A percentile compares a stretch with the other conserved stretches of the same genome.
These are phyloP conservation scores for Sebastes jordani DNA, from an alignment of 2,797 vertebrate genomes.

Conservation along the genomic window DNA sequence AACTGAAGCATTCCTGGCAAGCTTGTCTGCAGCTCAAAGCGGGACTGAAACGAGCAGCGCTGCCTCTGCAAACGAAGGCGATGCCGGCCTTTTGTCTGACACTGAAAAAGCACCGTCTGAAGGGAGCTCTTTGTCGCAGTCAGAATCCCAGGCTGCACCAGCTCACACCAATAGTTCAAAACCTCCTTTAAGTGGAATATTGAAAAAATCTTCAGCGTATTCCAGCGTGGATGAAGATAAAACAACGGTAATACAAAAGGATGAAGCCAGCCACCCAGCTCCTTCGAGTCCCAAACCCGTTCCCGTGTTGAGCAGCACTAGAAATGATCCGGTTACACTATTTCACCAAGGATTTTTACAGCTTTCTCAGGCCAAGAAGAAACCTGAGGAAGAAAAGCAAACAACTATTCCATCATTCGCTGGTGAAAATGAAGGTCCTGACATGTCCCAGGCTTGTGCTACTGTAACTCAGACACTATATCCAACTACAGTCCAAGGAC, in stretches of 20 bases:
- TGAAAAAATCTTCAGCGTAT: constrained; percentile 80
- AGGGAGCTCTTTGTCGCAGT: constrained; percentile 41
- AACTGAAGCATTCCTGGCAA: constrained; percentile 92
- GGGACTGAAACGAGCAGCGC: constrained; percentile 65
- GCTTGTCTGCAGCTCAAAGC: constrained; percentile 78
- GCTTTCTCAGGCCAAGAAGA: constrained; percentile 67
- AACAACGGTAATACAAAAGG: constrained; percentile 49
- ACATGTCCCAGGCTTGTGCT: constrained; percentile 70
- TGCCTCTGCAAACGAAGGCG: constrained; percentile 65
- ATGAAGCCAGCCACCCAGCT: constrained; percentile 36
- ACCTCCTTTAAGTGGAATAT: constrained; percentile 86
- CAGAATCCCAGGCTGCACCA: constrained; percentile 72
- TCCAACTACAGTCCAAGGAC: constrained; percentile 73
- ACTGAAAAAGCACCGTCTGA: constrained; percentile 49
- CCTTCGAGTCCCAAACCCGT: constrained; percentile 52
- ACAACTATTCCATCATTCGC: constrained; percentile 80
- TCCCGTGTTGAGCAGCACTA: constrained; percentile 57
- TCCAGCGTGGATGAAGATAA: constrained; percentile 63
- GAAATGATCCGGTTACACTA: constrained; percentile 59
- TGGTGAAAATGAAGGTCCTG: constrained; percentile 80
- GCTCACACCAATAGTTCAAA: constrained; percentile 83
- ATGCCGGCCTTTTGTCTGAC: constrained; percentile 65
- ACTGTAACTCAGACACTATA: constrained; percentile 67
- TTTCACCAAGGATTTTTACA: constrained; percentile 77
- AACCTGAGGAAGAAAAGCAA: constrained; percentile 77